phyloP scores from a whole-genome alignment of 2,888 invertebrate genomes.

The Dryobotodes eremita region DNA sequence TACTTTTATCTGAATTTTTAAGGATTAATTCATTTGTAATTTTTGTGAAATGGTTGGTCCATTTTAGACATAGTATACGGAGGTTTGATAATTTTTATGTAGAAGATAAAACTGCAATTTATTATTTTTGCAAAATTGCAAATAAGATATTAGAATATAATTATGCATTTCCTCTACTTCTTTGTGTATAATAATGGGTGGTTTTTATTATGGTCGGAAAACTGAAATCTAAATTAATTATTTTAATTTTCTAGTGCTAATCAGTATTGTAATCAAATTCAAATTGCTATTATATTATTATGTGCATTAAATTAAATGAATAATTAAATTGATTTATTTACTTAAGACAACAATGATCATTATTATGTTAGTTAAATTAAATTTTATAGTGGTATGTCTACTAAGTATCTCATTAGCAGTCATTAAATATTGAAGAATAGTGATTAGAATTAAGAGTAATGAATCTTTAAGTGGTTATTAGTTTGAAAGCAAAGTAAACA shows the following conservation, averaged over 20 bases:
- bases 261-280: background rate
- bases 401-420: conserved; percentile 17
- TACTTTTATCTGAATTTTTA: background rate
- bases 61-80: background rate
- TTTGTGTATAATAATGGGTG: no score
- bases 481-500: conserved; percentile 31
- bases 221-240: background rate
- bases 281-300: background rate
- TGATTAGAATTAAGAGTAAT: conserved; percentile 28
- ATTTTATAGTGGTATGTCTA: background rate
- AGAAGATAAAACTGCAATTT: no score
- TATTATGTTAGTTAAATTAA: background rate
- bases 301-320: background rate
- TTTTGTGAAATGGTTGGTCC: background rate
- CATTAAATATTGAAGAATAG: conserved; percentile 12
- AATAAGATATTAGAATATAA: background rate
- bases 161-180: background rate
- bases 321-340: background rate
- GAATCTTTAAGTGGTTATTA: conserved; percentile 21
- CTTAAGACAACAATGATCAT: background rate
- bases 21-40: background rate
- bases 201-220: background rate
- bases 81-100: background rate
- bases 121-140: no score
- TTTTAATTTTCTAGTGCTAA: background rate